Evolutionary conservation across 2,888 invertebrate species (phyloP), one percentile per base, ranked within the genome.

Genomic region (Anorthoa munda): DNA sequence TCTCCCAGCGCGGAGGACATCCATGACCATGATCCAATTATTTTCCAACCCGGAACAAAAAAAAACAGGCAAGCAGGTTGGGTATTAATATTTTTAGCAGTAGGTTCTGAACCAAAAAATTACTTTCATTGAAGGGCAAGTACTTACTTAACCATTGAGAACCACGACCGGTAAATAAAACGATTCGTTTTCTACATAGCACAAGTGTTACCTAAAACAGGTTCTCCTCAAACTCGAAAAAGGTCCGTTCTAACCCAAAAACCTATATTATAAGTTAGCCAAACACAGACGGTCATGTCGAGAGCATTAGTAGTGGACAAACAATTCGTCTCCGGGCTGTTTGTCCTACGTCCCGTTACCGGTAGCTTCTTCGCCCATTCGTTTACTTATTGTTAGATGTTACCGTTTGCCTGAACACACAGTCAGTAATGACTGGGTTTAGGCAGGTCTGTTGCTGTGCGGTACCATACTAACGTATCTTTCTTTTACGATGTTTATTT

Each of bases 361-460:
- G 68, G 68, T 56, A 48, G 56, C 56, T 23, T 9, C 39, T 51
- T 31, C 31, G 64, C 39, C 26, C 64, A 59, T 39, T 53, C 72
- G 83, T 92, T 90, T 90, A 80, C 89, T 79, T 88, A 88, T 89
- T 85, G 88, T 91, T 90, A 90, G 64, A n/a, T 73, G 83, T 74
- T 66, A 81, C 79, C 83, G 84, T 77, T 81, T 50, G 66, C 58
- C 55, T 79, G 11, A 64, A 13, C 58, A 79, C 48, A 79, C 53
- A 60, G 26, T n/a, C 45, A 53, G 51, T 78, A 67, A 65, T 66
- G 63, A 72, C 60, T 68, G 58, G 58, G 4, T 63, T 39, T 64
- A 60, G 61, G 45, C n/a, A 50, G 26, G 26, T 23, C 11, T 53
- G 72, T 67, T 53, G 66, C 59, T 72, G 12, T 18, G 64, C 21